Evolutionary conservation across 2,113 vertebrate species (phyloP).

Genomic region (Sphyrna mokarran): DNA sequence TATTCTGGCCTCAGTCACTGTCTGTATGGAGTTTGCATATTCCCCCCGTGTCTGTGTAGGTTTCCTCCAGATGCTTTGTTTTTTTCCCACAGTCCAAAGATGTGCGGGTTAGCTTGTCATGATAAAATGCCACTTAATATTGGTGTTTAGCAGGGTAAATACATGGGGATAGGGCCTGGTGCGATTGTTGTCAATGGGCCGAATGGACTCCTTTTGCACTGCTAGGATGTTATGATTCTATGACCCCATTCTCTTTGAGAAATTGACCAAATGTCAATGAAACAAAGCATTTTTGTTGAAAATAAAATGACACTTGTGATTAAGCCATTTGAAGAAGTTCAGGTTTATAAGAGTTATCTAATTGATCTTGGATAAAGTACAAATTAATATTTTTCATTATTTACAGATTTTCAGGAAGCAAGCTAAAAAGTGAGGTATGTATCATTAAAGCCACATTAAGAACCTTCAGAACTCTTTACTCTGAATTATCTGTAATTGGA

Average conservation of each 20-base stretch:
- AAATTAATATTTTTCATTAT: constrained; percentile 32
- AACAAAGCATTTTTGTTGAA: not conserved
- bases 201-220: too few species aligned
- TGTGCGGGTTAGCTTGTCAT: too few species aligned
- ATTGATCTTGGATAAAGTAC: not conserved
- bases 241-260: not conserved
- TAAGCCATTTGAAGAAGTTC: not conserved
- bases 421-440: constrained; percentile 91
- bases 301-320: not conserved
- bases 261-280: not conserved
- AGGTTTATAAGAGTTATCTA: not conserved
- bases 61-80: too few species aligned
- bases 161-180: too few species aligned
- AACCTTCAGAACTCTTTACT: not conserved
- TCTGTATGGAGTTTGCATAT: too few species aligned
- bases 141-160: too few species aligned
- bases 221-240: too few species aligned
- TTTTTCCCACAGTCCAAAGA: too few species aligned
- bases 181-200: too few species aligned
- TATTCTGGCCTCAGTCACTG: too few species aligned
- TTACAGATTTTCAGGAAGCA: constrained; percentile 90
- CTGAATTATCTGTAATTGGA: not conserved
- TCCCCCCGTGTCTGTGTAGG: too few species aligned
- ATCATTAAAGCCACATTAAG: constrained; percentile 5
- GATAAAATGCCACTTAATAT: too few species aligned